Evolutionary conservation across 2,797 vertebrate genomes (phyloP), one percentile per base, ranked within the genome.

Genomic region (Morus bassanus): DNA sequence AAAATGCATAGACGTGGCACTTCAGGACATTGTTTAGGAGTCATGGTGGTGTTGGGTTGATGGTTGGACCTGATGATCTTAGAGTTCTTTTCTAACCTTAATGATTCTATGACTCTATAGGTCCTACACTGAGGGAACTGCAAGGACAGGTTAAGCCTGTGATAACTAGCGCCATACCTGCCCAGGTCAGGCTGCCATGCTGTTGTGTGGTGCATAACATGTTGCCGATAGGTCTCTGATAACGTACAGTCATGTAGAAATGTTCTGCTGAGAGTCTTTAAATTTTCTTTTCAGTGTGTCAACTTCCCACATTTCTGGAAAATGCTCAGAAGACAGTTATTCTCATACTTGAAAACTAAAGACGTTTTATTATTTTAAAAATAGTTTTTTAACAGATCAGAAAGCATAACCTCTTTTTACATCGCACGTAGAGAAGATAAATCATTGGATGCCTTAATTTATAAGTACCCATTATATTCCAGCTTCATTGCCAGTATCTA

Each of bases 401-500:
- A 93, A 95, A 94, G 56, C 17, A 10, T 89, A 94, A 84, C 69
- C 76, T 88, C 85, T 74, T 88, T 96, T 91, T 78, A 76, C 69
- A 73, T 67, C 1, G 45, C 94, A 95, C 63, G 30, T 92, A 94
- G 78, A 78, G 85, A 81, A 53, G 94, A 95, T 95, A 94, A 96
- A 96, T 97, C 92, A 89, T 45, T 19, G 83, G 67, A 45, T 90
- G 92, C 63, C 79, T 97, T 89, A 91, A 95, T 97, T 96, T 97
- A 54, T 92, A 95, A 96, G 85, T 59, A 72, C 68, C 93, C 97
- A 97, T 95, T 86, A 96, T 89, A 97, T 93, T 91, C 69, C 96
- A 94, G 93, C 65, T 95, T 83, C 94, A 65, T 92, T 96, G 91
- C 96, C 96, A 97, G 94, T 95, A 69, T 97, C 85, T 82, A 89